Base-by-base conservation (phyloP, 64 coral and sea anemone species). In the Acropora yongei region DNA sequence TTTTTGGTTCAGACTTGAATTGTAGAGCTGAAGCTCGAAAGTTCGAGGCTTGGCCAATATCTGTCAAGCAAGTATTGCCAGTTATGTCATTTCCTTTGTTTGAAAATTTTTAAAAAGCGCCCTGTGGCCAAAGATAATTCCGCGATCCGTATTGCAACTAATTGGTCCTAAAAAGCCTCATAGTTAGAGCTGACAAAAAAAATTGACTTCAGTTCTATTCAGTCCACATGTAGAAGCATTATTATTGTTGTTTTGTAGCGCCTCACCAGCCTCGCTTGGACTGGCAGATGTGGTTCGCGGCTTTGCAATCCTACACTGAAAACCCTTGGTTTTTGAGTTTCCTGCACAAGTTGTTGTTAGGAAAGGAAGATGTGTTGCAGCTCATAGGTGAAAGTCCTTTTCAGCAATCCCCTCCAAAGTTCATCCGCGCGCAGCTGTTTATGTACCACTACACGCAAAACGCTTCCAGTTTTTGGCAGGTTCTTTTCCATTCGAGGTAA, bases 231-330 rank as follows among this genome's bases (percentile, higher is more conserved):
- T 30, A 30, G 30, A 30, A 30, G 30, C 30, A 30, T 30, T 30
- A 30, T 30, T 30, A 30, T 30, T 30, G 30, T 68, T 3, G 30
- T 68, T 3, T 67, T 77, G 16, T 78, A 98, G 97, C 97, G 11
- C 97, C 97, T 20, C 97, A 98, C 69, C 97, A 98, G 74, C 97
- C 97, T 83, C 94, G 97, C 43, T 69, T 98, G 69, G 97, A 98
- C 73, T 98, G 97, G 97, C 97, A 98, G 63, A 96, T 99, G 94
- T 99, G 97, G 97, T 99, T 99, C 48, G 97, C 97, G 41, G 83
- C 94, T 1, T 55, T 99, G 16, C 94, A 93, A 46, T 80, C 72
- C 7, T 99, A 89, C 74, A 77, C 75, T 77, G 80, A 80, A 74
- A 99, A 94, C 79, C 94, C 92, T 1, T 99, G 97, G 97, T 99